Base-by-base conservation (phyloP, 2,888 invertebrate genomes). In the Pseudococcus jackbeardsleyi region DNA sequence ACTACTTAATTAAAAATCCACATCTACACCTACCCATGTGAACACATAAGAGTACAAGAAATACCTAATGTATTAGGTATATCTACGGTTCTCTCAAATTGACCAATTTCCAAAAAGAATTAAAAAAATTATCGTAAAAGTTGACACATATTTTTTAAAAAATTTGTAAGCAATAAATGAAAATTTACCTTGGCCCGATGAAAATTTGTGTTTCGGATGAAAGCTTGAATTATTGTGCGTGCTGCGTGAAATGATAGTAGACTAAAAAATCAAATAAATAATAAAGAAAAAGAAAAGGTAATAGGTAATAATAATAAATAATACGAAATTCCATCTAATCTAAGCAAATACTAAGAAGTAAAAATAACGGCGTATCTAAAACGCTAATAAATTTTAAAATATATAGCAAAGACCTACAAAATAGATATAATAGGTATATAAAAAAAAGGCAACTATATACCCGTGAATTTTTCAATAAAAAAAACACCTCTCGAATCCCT, bases 191-290 rank as follows among this genome's bases (percentile, higher is more conserved):
- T 26, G 68, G 15, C 26, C 15, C 68, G 68, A 68, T 68, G 68
- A 12, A 12, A 68, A 68, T 68, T 68, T 68, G 68, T 68, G 68
- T 68, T 26, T 22, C 68, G 26, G 68, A 68, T 68, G 68, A 68
- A 68, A 68, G 68, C 68, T 68, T 68, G 68, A 68, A 68, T 68
- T 42, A 42, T 42, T 68, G 68, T 68, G 68, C 68, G 68, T 68
- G 68, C 68, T 68, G 68, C 68, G 68, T 68, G 68, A 68, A 68
- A 68, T 68, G 68, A 68, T 68, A 68, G 68, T 68, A 68, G 19
- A 68, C 68, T 68, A 68, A 68, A 68, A 68, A 68, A 64, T 64
- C 64, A 64, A 68, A 68, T 68, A 68, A 68, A 68, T 68, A 68
- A 68, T 68, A 68, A 68, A 68, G 68, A 68, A 26, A 26, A 68